Percentiles rank a stretch among this genome's conserved stretches.
Evolutionary conservation across 2,797 vertebrate genomes (phyloP).

Genomic region (Protonibea diacanthus): DNA sequence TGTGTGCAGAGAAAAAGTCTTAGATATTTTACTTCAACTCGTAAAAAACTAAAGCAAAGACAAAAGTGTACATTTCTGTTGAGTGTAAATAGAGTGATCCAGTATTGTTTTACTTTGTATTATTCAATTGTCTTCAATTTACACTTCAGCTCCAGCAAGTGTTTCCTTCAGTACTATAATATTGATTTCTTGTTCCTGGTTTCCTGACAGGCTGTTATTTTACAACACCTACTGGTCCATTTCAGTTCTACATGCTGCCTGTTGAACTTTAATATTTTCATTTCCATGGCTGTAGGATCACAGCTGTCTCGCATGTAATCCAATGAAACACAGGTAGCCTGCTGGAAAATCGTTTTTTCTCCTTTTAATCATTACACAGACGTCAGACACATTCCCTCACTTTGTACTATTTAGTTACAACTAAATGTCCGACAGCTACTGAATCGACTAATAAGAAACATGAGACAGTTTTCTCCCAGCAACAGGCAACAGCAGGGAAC

Average conservation of each 20-base stretch:
- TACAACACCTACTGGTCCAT: not conserved
- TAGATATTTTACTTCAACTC: too few relatives aligned
- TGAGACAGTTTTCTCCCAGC: conserved; percentile 45
- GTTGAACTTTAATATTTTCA: not conserved
- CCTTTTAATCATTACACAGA: conserved; percentile 19
- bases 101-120: not conserved
- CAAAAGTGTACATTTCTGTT: too few relatives aligned
- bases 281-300: not conserved
- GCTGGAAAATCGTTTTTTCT: not conserved
- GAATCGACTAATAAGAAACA: conserved; percentile 62
- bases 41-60: too few relatives aligned
- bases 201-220: not conserved
- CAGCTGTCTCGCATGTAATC: not conserved
- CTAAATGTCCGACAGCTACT: conserved; percentile 52
- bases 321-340: not conserved
- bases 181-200: not conserved
- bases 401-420: conserved; percentile 33
- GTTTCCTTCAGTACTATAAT: not conserved
- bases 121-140: not conserved
- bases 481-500: conserved; percentile 51
- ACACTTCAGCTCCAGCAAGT: not conserved
- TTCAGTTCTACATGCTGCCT: not conserved
- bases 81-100: not conserved
- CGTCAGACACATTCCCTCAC: conserved; percentile 16
- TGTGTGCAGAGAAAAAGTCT: too few relatives aligned